phyloP scores from a whole-genome alignment of 2,797 vertebrate genomes.

The Bradypodion pumilum region DNA sequence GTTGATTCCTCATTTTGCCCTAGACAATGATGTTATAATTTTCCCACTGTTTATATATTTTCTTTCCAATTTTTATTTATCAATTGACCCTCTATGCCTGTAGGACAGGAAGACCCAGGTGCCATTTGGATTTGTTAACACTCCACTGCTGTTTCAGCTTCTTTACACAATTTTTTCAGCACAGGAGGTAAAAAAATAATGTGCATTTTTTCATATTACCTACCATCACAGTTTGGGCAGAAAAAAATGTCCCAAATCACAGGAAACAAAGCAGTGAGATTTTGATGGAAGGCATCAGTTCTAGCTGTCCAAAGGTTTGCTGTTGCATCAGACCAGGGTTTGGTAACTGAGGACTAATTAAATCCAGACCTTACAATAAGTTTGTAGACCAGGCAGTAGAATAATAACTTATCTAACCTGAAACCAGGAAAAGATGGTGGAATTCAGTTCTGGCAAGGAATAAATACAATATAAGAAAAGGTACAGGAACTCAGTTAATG shows the following conservation, averaged over 20 bases:
- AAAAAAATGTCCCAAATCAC: neutral
- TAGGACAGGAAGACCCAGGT: neutral
- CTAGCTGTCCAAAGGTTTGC: neutral
- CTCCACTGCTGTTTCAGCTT: neutral
- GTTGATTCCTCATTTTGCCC: neutral
- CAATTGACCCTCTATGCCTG: neutral
- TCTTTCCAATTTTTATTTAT: neutral
- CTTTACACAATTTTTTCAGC: neutral
- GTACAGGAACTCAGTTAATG: neutral
- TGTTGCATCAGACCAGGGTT: neutral
- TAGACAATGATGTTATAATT: neutral
- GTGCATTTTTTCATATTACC: neutral
- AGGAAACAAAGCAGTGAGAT: neutral
- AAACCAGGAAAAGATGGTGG: neutral
- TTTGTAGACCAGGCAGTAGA: neutral
- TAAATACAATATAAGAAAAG: neutral
- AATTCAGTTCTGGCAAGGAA: neutral
- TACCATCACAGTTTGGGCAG: neutral
- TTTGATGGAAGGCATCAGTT: neutral
- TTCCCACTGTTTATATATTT: neutral
- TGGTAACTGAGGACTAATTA: too few relatives aligned
- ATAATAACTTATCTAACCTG: neutral
- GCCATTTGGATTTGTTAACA: neutral
- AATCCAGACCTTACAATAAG: neutral
- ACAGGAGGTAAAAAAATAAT: neutral